Evolutionary conservation across 2,113 vertebrate species (phyloP), one percentile per base, ranked within the genome.

Genomic region (Sebastes fasciatus): DNA sequence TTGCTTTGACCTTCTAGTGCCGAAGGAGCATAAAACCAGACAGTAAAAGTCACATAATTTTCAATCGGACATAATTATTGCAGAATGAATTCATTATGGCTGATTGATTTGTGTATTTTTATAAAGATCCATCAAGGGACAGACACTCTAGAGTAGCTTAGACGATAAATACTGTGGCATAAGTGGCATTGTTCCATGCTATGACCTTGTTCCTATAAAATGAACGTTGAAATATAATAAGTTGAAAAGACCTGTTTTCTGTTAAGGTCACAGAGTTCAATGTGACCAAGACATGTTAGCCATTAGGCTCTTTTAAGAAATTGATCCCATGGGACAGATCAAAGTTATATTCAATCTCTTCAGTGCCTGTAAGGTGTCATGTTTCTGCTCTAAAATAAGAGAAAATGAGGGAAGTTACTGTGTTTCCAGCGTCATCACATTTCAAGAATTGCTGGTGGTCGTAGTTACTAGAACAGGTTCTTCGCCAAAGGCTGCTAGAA

Each of bases 11-110:
- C 79, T 73, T 69, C 21, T 40, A 26, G 52, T 74, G 60, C 60
- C 21, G 19, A 64, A 64, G 43, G 42, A 73, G 62, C 73, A 61
- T 82, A 75, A 92, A 89, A 77, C 55, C 26, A 43, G 45, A 68
- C 72, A 63, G 73, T 90, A 84, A 84, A 88, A 89, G 67, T 61
- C 64, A 45, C 49, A 73, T 82, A 21, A 77, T 52, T 83, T 73
- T 68, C 69, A 86, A 70, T 78, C 77, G 78, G 58, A 75, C 46
- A 9, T 76, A 84, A 75, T 83, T 42, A 69, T 68, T 61, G 46
- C 26, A 49, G 61, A 79, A 66, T 82, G 14, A 90, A 79, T 74
- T 34, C 55, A 74, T 79, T 54, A 52, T 54, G 79, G 52, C 73
- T 73, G 84, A 58, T 72, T 86, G 63, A 69, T 51, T 83, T 54